Percentiles rank a stretch among this genome's conserved stretches.
Conservation (phyloP, 2,888 invertebrate species). For the Leuctra nigra region DNA sequence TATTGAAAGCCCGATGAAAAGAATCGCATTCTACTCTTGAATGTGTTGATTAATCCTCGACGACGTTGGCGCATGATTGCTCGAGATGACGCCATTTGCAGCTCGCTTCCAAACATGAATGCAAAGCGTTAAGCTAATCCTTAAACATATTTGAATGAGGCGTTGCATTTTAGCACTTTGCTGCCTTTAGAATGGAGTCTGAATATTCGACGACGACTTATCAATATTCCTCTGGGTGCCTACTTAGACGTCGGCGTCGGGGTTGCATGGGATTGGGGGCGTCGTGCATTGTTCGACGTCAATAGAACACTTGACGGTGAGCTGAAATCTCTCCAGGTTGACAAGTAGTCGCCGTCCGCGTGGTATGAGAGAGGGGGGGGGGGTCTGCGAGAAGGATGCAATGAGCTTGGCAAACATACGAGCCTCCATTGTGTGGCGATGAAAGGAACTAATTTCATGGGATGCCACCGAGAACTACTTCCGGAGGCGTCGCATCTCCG, state of each 20-base stretch:
- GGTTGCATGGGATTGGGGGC: not conserved
- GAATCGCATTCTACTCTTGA: not conserved
- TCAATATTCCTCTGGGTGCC: slow-evolving; percentile 13
- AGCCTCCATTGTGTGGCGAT: slow-evolving; percentile 8
- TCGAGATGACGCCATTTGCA: not conserved
- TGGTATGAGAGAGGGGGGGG: not conserved
- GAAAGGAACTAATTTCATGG: slow-evolving; percentile 17
- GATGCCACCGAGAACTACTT: slow-evolving; percentile 14
- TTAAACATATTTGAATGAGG: slow-evolving; percentile 10
- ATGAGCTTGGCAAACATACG: slow-evolving; percentile 11
- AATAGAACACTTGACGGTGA: slow-evolving; percentile 19
- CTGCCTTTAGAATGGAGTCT: slow-evolving; percentile 2
- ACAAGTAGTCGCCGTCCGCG: slow-evolving; percentile 1
- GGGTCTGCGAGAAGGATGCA: not conserved
- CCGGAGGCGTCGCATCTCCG: slow-evolving; percentile 10
- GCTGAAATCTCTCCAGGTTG: slow-evolving; percentile 13
- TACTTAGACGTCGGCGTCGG: not conserved
- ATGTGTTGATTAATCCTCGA: slow-evolving; percentile 4
- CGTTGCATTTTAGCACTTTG: slow-evolving; percentile 10
- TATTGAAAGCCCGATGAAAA: too few species aligned
- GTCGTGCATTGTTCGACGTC: slow-evolving; percentile 16
- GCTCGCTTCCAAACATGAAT: not conserved
- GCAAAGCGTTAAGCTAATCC: not conserved
- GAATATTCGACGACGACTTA: slow-evolving; percentile 7
- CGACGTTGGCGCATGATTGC: not conserved